Evolutionary conservation across 1,140 invertebrate genomes (phyloP).

Genomic region (Drosophila paulistorum): DNA sequence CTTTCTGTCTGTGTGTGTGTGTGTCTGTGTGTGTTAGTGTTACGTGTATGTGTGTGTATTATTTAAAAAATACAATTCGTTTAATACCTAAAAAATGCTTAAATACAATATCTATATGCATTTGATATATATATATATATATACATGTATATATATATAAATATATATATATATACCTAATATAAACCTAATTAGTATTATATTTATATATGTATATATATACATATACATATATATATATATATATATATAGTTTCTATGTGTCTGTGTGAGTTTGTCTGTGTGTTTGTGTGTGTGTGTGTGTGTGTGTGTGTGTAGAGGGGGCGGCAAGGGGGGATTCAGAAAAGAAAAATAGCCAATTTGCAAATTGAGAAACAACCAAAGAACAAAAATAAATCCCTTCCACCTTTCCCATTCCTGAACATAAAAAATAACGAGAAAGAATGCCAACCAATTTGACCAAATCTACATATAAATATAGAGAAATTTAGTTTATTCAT

Average conservation of each 20-base stretch:
- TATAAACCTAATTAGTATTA: slow-evolving; percentile 26
- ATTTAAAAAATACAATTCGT: slow-evolving; percentile 74
- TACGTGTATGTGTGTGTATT: slow-evolving; percentile 29
- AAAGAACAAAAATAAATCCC: slow-evolving; percentile 13
- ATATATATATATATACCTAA: slow-evolving; percentile 43
- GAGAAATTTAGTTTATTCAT: slow-evolving; percentile 4
- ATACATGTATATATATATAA: slow-evolving; percentile 31
- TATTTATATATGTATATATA: slow-evolving; percentile 9
- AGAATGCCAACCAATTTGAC: slow-evolving; percentile 25
- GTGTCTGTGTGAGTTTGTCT: slow-evolving; percentile 28
- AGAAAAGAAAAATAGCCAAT: slow-evolving; percentile 13
- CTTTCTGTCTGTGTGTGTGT: slow-evolving; percentile 20
- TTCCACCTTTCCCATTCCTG: neutral
- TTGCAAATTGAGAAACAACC: neutral
- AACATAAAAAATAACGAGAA: neutral
- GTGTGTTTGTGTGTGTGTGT: slow-evolving; percentile 27
- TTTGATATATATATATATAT: slow-evolving; percentile 46
- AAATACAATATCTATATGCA: slow-evolving; percentile 68
- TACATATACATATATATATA: slow-evolving; percentile 31
- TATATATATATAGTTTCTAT: slow-evolving; percentile 40
- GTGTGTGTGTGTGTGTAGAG: slow-evolving; percentile 15
- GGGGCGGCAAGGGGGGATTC: neutral
- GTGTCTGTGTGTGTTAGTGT: slow-evolving; percentile 7
- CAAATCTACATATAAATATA: neutral
- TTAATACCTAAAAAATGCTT: slow-evolving; percentile 75